These are phyloP conservation scores for Agrenia bidenticulata DNA, from an alignment of 2,888 invertebrate species.

Conservation along the genomic window DNA sequence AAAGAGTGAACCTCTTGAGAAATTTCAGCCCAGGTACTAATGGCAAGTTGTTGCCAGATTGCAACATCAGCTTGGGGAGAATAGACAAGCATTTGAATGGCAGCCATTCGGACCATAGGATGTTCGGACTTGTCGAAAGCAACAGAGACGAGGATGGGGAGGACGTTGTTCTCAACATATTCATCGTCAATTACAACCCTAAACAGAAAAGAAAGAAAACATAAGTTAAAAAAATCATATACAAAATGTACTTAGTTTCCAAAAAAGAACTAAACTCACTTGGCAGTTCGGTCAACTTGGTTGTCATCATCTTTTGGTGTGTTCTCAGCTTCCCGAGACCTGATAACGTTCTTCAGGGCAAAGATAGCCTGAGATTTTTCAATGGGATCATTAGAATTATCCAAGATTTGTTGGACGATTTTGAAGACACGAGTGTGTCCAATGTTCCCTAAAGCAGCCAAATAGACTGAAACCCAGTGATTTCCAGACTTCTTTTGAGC, in stretches of 20 bases:
- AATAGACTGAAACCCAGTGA: constrained; percentile 46
- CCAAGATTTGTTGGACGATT: constrained; percentile 53
- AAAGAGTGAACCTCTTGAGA: constrained; percentile 54
- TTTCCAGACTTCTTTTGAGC: constrained; percentile 34
- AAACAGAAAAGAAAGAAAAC: background rate
- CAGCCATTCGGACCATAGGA: constrained; percentile 52
- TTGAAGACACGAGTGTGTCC: constrained; percentile 54
- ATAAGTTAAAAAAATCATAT: constrained; percentile 8
- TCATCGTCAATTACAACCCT: constrained; percentile 43
- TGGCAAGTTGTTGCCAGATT: constrained; percentile 55
- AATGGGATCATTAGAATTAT: constrained; percentile 47
- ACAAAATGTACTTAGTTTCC: background rate
- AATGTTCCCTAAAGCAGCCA: constrained; percentile 56
- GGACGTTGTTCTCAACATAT: constrained; percentile 47
- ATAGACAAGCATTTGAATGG: constrained; percentile 54
- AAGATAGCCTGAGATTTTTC: constrained; percentile 55
- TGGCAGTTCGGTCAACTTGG: constrained; percentile 35
- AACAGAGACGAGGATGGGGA: constrained; percentile 54
- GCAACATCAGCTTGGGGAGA: constrained; percentile 53
- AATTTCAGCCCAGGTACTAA: constrained; percentile 54
- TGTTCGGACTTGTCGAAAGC: constrained; percentile 55
- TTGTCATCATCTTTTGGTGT: constrained; percentile 30
- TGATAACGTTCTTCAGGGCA: constrained; percentile 54
- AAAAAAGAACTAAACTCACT: constrained; percentile 15
- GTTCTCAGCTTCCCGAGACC: constrained; percentile 37